These are phyloP conservation scores for Caenorhabditis sinica DNA, from an alignment of 2,888 invertebrate genomes.

Conservation along the genomic window DNA sequence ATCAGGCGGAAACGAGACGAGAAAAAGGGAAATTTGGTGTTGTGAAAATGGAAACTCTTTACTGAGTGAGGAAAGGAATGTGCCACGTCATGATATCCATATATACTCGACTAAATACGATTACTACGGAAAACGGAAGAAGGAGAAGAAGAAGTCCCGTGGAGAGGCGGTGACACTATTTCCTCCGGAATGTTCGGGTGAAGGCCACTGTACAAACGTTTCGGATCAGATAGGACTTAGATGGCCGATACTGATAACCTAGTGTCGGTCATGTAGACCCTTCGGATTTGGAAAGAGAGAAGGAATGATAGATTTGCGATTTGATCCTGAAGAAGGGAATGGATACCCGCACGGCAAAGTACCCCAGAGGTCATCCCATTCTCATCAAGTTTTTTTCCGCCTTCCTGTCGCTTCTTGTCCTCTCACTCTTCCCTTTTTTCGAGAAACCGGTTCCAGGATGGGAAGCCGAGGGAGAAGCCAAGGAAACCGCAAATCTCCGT, in stretches of 20 bases:
- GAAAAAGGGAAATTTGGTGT: not conserved
- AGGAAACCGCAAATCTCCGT: slow-evolving; percentile 43
- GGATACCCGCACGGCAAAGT: slow-evolving; percentile 47
- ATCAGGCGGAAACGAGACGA: slow-evolving; percentile 49
- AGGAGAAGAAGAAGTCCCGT: slow-evolving; percentile 17
- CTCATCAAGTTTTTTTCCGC: slow-evolving; percentile 61
- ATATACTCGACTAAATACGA: slow-evolving; percentile 44
- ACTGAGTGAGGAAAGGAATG: not conserved
- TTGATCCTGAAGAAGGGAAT: slow-evolving; percentile 31
- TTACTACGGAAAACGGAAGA: slow-evolving; percentile 34
- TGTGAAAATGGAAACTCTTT: slow-evolving; percentile 1
- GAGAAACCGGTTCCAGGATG: slow-evolving; percentile 42
- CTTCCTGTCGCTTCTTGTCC: slow-evolving; percentile 32
- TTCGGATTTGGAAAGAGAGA: slow-evolving; percentile 4
- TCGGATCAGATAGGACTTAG: slow-evolving; percentile 50
- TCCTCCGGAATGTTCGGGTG: slow-evolving; percentile 39
- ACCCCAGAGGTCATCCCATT: slow-evolving; percentile 59
- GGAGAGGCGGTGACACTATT: slow-evolving; percentile 47
- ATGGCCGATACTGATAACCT: slow-evolving; percentile 49
- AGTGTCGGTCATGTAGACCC: slow-evolving; percentile 25
- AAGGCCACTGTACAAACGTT: slow-evolving; percentile 59
- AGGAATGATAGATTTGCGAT: slow-evolving; percentile 48
- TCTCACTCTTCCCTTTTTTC: slow-evolving; percentile 25
- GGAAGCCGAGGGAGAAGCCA: slow-evolving; percentile 3
- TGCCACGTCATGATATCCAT: slow-evolving; percentile 41